Conservation (phyloP, 2,113 vertebrate genomes). For the Carassius auratus region DNA sequence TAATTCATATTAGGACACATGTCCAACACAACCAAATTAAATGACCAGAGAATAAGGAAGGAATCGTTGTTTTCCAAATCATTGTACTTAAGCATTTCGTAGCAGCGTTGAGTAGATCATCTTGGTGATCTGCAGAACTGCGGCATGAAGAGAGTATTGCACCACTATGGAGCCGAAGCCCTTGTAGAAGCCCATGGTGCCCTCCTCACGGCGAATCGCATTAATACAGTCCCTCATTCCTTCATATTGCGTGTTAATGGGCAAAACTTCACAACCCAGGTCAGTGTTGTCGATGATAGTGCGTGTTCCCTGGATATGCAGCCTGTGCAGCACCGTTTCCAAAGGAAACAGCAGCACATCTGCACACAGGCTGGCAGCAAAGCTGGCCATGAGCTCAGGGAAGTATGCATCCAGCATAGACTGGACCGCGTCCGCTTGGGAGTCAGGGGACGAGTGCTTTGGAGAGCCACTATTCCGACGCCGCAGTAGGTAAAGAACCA, state of each 20-base stretch:
- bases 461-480: constrained; percentile 55
- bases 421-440: constrained; percentile 74
- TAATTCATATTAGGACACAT: constrained; percentile 4
- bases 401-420: constrained; percentile 90
- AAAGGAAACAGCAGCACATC: constrained; percentile 88
- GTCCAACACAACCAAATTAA: background rate
- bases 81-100: constrained; percentile 70
- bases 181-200: constrained; percentile 88
- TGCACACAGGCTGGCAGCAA: constrained; percentile 89
- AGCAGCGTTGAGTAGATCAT: constrained; percentile 85
- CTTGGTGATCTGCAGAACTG: constrained; percentile 88
- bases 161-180: constrained; percentile 88
- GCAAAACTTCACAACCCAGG: constrained; percentile 89
- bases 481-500: constrained; percentile 79
- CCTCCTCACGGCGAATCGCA: constrained; percentile 86
- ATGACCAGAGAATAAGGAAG: background rate
- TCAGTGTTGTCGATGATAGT: constrained; percentile 98
- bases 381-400: constrained; percentile 92
- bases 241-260: constrained; percentile 96
- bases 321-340: constrained; percentile 93
- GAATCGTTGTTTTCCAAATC: background rate
- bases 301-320: constrained; percentile 94
- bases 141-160: constrained; percentile 90
- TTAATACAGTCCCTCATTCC: constrained; percentile 92
- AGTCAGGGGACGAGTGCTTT: constrained; percentile 18